Percentiles rank a stretch among this genome's conserved stretches.
Evolutionary conservation across 2,888 invertebrate genomes (phyloP).

Genomic region (Diadegma fenestrale): DNA sequence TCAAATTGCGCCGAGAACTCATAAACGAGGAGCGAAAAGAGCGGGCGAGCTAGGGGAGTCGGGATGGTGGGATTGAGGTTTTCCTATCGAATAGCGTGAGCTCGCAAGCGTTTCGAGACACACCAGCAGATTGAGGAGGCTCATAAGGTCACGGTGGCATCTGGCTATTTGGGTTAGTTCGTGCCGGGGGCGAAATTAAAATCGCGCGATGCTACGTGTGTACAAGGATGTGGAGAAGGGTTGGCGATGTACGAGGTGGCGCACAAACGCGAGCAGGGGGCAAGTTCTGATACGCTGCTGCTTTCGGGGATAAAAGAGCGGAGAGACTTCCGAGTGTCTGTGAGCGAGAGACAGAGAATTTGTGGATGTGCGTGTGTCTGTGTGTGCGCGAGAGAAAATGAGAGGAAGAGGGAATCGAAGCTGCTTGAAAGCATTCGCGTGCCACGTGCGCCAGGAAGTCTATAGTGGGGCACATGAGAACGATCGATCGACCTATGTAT

Average conservation of each 20-base stretch:
- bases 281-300: constrained; percentile 31
- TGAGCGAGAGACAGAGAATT: background rate
- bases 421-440: constrained; percentile 63
- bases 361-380: background rate
- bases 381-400: background rate
- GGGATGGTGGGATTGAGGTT: constrained; percentile 1
- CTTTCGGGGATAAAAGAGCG: constrained; percentile 4
- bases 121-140: constrained; percentile 31
- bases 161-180: constrained; percentile 74
- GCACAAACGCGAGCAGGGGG: constrained; percentile 13
- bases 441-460: constrained; percentile 62
- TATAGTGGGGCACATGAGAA: constrained; percentile 46
- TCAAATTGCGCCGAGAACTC: background rate
- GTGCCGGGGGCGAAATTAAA: constrained; percentile 75
- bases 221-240: constrained; percentile 30
- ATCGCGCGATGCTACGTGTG: constrained; percentile 46
- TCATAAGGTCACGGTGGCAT: constrained; percentile 67
- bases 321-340: background rate
- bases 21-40: background rate
- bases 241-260: constrained; percentile 37
- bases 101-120: constrained; percentile 3
- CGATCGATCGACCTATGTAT: constrained; percentile 58
- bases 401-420: constrained; percentile 46
- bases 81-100: constrained; percentile 43
- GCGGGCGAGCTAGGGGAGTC: no score